Conservation (phyloP, 1,140 invertebrate species). For the Cryptotermes secundus region DNA sequence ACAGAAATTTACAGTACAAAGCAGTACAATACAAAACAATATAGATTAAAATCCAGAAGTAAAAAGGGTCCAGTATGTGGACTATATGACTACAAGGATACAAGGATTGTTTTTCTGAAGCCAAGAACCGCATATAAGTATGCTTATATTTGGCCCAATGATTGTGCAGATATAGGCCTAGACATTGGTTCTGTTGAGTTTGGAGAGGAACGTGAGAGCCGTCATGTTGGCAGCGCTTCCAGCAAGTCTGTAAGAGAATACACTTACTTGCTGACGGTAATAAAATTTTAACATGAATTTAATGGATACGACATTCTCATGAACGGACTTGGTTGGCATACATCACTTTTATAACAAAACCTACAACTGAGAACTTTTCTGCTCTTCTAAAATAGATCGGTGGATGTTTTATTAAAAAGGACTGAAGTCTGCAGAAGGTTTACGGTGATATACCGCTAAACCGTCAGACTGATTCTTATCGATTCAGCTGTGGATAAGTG, state of each 20-base stretch:
- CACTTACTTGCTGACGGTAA: not conserved
- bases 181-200: not conserved
- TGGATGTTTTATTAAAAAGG: not conserved
- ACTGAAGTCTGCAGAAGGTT: not conserved
- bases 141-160: too few relatives aligned
- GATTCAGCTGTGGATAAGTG: not conserved
- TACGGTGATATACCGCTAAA: not conserved
- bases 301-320: slow-evolving; percentile 5
- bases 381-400: not conserved
- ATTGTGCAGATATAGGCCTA: too few relatives aligned
- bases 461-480: not conserved
- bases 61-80: too few relatives aligned
- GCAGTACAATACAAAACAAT: too few relatives aligned
- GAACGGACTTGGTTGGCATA: not conserved
- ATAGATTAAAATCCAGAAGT: too few relatives aligned
- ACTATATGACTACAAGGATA: too few relatives aligned
- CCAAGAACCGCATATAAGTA: too few relatives aligned
- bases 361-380: not conserved
- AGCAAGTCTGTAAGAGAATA: not conserved
- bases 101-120: too few relatives aligned
- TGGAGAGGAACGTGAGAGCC: not conserved
- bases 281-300: not conserved
- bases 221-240: not conserved
- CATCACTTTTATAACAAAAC: not conserved
- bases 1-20: too few relatives aligned